A percentile compares a stretch with the other conserved stretches of the same genome.
These are phyloP conservation scores for Phengaris arion DNA, from an alignment of 2,888 invertebrate species.

Conservation along the genomic window DNA sequence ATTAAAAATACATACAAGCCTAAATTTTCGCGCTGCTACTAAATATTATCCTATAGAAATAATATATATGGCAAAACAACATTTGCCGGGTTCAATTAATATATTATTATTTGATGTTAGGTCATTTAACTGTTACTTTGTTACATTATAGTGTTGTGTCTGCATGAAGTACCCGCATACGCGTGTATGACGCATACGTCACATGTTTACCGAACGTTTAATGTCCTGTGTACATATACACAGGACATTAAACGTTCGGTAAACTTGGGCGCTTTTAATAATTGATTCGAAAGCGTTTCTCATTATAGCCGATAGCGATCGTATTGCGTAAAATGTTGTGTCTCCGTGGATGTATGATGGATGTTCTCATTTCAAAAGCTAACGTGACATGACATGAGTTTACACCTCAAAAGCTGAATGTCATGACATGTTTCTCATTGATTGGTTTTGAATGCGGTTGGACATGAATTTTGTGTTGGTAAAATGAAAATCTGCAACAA, in stretches of 20 bases:
- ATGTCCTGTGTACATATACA: too few relatives aligned
- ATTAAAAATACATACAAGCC: too few relatives aligned
- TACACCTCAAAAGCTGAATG: background rate
- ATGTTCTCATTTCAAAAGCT: background rate
- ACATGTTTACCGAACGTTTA: too few relatives aligned
- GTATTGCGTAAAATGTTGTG: constrained; percentile 1
- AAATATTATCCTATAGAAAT: too few relatives aligned
- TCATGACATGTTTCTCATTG: background rate
- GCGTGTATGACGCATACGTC: too few relatives aligned
- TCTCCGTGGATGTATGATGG: background rate
- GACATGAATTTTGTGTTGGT: too few relatives aligned
- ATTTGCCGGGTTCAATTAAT: too few relatives aligned
- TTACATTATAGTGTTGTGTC: background rate
- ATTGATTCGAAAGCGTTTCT: background rate
- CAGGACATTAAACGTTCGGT: background rate
- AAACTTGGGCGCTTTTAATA: background rate
- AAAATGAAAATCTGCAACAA: too few relatives aligned
- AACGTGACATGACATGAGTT: background rate
- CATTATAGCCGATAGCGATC: constrained; percentile 1
- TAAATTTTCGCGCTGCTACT: too few relatives aligned
- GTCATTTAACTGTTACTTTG: too few relatives aligned
- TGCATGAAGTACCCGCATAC: background rate
- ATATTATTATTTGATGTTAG: too few relatives aligned
- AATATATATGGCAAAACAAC: too few relatives aligned
- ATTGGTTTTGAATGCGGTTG: background rate